Conservation (phyloP, 2,888 invertebrate species). For the Atethmia centrago region DNA sequence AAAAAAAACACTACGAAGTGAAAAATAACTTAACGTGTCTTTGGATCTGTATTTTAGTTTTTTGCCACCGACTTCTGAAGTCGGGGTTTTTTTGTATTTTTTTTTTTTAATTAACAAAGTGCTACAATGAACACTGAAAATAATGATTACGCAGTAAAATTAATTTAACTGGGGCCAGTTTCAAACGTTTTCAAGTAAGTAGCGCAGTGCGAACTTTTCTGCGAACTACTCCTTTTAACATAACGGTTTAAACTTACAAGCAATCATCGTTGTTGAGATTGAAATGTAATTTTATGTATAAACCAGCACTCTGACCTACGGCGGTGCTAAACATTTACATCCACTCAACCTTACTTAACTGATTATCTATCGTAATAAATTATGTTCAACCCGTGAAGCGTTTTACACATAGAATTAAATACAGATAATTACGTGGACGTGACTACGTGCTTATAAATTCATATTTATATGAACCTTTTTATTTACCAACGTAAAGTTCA, state of each 20-base stretch:
- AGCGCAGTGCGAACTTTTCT: slow-evolving; percentile 65
- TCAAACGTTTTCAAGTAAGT: slow-evolving; percentile 30
- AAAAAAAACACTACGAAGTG: too few relatives aligned
- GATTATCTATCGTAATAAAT: slow-evolving; percentile 65
- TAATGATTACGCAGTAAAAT: slow-evolving; percentile 26
- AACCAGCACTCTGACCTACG: slow-evolving; percentile 76
- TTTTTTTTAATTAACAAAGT: neutral
- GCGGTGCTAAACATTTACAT: slow-evolving; percentile 72
- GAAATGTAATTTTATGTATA: slow-evolving; percentile 82
- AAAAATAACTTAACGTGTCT: too few relatives aligned
- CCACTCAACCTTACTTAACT: slow-evolving; percentile 64
- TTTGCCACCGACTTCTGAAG: too few relatives aligned
- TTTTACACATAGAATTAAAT: slow-evolving; percentile 60
- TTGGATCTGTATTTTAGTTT: too few relatives aligned
- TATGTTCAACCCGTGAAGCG: slow-evolving; percentile 52
- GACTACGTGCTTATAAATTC: slow-evolving; percentile 53
- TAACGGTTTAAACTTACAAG: slow-evolving; percentile 77
- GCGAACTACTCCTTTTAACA: slow-evolving; percentile 78
- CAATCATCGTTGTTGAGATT: slow-evolving; percentile 78
- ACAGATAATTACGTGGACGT: slow-evolving; percentile 55
- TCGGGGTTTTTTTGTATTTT: too few relatives aligned
- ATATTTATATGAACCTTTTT: slow-evolving; percentile 52
- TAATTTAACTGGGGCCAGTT: slow-evolving; percentile 15
- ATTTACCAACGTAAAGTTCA: slow-evolving; percentile 52
- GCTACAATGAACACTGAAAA: slow-evolving; percentile 8